Base-by-base conservation (phyloP, 1,140 invertebrate genomes). In the Solenopsis invicta region DNA sequence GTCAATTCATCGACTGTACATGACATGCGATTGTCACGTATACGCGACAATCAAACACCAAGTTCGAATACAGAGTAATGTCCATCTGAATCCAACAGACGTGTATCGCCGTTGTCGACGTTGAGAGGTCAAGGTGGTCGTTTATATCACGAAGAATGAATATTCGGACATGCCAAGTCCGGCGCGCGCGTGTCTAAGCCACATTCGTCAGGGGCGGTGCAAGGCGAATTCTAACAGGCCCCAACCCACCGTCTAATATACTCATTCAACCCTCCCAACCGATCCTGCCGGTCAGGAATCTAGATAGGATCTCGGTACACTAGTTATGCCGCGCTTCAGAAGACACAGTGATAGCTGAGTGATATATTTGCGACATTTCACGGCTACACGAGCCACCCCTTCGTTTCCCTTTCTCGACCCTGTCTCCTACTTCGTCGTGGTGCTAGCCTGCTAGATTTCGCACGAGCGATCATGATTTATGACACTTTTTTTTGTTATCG, bases 121-220 rank as follows among this genome's bases (percentile, higher is more conserved):
- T 54, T n/a, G 41, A 37, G 85, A 75, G 87, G 85, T 90, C 87
- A 89, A 91, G 89, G 89, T 90, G 71, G 72, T 54, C 85, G 62
- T 62, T 91, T 85, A 84, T 67, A 75, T 62, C 54, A 81, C 29
- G 64, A 59, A 64, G 88, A 87, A 85, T 88, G 90, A 91, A 88
- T 88, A 78, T 91, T 90, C 90, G 34, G 52, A 61, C 59, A 52
- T 48, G 50, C 12, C 54, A 59, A 56, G 85, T 52, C 72, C 56
- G 85, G 82, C n/a, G 18, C 59, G 77, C 89, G 94, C 94, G 94
- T 94, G 94, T 86, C 90, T 87, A 87, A 78, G 77, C 72, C 75
- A 92, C 93, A 94, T 94, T 94, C 88, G 92, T 94, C 93, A 94
- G 91, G 54, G 37, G 72, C 81, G 88, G 81, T 91, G 88, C 85